phyloP scores from a whole-genome alignment of 2,113 vertebrate genomes.

The Chionomys nivalis region DNA sequence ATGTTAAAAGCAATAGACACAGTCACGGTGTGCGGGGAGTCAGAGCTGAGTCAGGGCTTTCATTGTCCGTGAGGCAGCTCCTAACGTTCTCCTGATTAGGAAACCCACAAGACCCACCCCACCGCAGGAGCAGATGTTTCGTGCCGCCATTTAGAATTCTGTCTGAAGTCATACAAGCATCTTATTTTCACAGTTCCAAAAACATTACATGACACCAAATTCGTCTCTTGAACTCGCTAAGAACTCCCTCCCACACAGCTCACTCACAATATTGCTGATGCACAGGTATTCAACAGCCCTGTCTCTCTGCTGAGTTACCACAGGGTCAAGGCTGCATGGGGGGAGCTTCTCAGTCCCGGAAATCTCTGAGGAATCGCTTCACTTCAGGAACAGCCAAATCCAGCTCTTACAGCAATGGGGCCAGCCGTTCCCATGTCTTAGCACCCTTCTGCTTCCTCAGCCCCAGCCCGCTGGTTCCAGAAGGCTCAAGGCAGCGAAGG shows the following conservation, averaged over 20 bases:
- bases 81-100: slow-evolving; percentile 43
- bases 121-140: slow-evolving; percentile 57
- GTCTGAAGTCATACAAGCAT: slow-evolving; percentile 36
- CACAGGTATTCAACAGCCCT: background rate
- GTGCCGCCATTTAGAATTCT: slow-evolving; percentile 48
- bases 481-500: background rate
- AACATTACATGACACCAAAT: slow-evolving; percentile 7
- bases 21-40: background rate
- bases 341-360: background rate
- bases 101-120: slow-evolving; percentile 39
- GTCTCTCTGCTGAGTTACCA: background rate
- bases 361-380: background rate
- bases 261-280: background rate
- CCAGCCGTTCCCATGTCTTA: background rate
- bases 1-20: background rate
- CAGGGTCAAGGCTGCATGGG: no score
- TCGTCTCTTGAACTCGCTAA: background rate
- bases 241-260: slow-evolving; percentile 16
- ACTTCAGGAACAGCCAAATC: background rate
- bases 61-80: slow-evolving; percentile 69
- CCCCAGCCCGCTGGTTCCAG: background rate
- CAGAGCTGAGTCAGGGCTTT: slow-evolving; percentile 26
- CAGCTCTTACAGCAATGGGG: background rate
- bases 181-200: slow-evolving; percentile 65
- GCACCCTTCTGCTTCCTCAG: background rate